Conservation (phyloP, 2,888 invertebrate species). For the Andrena minutula region DNA sequence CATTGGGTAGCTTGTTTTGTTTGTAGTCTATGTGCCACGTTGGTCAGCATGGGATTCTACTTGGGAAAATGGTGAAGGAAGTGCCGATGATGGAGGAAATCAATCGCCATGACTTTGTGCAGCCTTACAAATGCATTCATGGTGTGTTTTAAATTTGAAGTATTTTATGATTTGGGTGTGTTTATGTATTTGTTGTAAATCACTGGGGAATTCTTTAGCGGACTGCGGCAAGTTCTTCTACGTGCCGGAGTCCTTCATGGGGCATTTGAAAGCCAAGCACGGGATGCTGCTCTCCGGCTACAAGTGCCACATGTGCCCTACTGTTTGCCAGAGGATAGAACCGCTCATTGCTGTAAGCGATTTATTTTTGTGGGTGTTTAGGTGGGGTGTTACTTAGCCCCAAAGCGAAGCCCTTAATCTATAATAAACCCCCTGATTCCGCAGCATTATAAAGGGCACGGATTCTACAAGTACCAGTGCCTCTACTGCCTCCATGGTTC, state of each 20-base stretch:
- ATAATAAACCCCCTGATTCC: constrained; percentile 45
- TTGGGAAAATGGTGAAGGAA: constrained; percentile 56
- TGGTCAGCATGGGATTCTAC: constrained; percentile 58
- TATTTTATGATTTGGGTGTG: neutral
- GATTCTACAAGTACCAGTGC: constrained; percentile 85
- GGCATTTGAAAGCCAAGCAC: constrained; percentile 80
- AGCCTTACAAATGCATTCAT: constrained; percentile 81
- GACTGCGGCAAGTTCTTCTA: constrained; percentile 82
- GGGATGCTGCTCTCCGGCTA: constrained; percentile 56
- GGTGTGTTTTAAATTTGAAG: constrained; percentile 65
- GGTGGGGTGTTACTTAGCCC: too few species aligned
- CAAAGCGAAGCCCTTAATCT: neutral
- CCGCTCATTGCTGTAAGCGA: constrained; percentile 75
- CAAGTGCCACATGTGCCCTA: constrained; percentile 85
- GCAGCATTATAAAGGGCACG: constrained; percentile 85
- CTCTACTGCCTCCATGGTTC: constrained; percentile 85
- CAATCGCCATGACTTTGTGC: constrained; percentile 75
- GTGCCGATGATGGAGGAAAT: constrained; percentile 71
- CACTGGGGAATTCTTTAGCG: constrained; percentile 46
- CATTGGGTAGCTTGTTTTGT: constrained; percentile 6
- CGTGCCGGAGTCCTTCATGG: constrained; percentile 80
- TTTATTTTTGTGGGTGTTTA: neutral
- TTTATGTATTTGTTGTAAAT: neutral
- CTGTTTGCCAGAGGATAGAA: constrained; percentile 79
- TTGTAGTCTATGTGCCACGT: constrained; percentile 70